Evolutionary conservation across 2,888 invertebrate species (phyloP), one percentile per base, ranked within the genome.

Genomic region (Eurois occulta): DNA sequence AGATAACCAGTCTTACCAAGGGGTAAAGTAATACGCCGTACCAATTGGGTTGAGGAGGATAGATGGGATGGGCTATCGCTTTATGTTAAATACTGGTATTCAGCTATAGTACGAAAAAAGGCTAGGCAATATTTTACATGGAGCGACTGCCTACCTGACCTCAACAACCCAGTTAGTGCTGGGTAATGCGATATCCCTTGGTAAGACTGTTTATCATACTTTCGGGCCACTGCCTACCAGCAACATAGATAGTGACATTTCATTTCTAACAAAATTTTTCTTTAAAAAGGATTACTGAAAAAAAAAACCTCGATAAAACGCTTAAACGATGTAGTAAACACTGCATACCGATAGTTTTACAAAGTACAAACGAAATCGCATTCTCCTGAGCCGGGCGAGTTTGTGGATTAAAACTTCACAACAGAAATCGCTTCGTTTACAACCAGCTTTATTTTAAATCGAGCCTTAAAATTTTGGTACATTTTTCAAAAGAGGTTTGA

Each of bases 371-470:
- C 32, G 58, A 80, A 84, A 80, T 75, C 80, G 68, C 75, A 70
- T 83, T 84, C 52, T 35, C 72, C 58, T 65, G 55, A 75, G 74
- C 60, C 43, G n/a, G 62, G 24, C 65, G 75, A 65, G 64, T 72
- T 75, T 55, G 38, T 38, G 62, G 74, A 75, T 80, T 75, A 74
- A 83, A 80, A 75, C 67, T 71, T 84, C 18, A 35, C 16, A 65
- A 24, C 85, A 69, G 13, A 75, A 80, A 80, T 80, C 60, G 84
- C 68, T 65, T 66, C 65, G 75, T 72, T 72, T 84, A 28, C 68
- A 84, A 55, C 18, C 73, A 71, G 74, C 67, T 79, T 84, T 74
- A 66, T 46, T 66, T 81, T 46, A 16, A 62, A 65, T 64, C 16
- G 18, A 71, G 68, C 35, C n/a, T 52, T 72, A 21, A 18, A 6